Evolutionary conservation across 1,140 invertebrate species (phyloP).

Genomic region (Drosophila truncata): DNA sequence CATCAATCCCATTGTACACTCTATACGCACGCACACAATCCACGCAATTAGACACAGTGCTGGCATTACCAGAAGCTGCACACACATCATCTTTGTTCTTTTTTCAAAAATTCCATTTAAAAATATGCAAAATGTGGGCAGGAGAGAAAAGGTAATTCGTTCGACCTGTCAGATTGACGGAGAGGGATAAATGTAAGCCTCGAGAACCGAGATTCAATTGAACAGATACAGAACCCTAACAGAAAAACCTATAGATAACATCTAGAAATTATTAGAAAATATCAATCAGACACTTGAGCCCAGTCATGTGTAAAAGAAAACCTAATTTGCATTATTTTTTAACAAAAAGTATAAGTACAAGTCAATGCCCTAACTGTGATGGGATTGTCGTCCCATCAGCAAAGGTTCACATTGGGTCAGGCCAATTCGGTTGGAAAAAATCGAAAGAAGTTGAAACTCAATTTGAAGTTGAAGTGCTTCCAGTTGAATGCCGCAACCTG

Average conservation of each 20-base stretch:
- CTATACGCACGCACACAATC: conserved; percentile 66
- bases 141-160: conserved; percentile 25
- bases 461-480: conserved; percentile 65
- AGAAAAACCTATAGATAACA: conserved; percentile 29
- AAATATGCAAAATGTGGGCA: conserved; percentile 51
- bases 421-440: conserved; percentile 68
- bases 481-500: conserved; percentile 52
- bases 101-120: conserved; percentile 37
- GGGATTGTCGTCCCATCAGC: conserved; percentile 20
- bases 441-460: conserved; percentile 27
- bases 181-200: conserved; percentile 22
- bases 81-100: conserved; percentile 32
- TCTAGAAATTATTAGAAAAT: conserved; percentile 44
- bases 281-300: conserved; percentile 59
- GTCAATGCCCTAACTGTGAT: conserved; percentile 46
- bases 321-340: conserved; percentile 39
- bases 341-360: conserved; percentile 1
- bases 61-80: conserved; percentile 59
- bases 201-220: conserved; percentile 43
- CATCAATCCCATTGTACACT: conserved; percentile 60
- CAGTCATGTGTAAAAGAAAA: conserved; percentile 41
- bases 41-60: conserved; percentile 73
- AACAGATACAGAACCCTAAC: conserved; percentile 37
- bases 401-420: conserved; percentile 38
- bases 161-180: conserved; percentile 45